Conservation (phyloP, 2,888 invertebrate genomes). For the Oegoconia quadripuncta region DNA sequence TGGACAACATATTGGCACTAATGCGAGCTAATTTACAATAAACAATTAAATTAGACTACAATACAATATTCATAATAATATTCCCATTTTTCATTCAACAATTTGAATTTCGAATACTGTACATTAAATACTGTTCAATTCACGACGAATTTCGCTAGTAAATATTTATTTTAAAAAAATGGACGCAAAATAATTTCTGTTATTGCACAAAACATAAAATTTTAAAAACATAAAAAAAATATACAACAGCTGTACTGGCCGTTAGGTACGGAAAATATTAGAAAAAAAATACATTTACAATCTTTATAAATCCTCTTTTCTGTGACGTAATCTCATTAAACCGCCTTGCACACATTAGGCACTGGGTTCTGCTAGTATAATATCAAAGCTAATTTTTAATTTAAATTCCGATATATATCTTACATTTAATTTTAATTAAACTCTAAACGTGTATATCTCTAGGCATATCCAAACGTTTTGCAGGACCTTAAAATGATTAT, state of each 20-base stretch:
- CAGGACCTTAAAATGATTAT: background rate
- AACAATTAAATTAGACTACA: constrained; percentile 31
- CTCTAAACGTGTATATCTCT: constrained; percentile 2
- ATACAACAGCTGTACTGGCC: constrained; percentile 9
- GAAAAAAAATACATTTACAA: background rate
- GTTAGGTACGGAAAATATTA: background rate
- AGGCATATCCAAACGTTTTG: constrained; percentile 27
- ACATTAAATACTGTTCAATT: constrained; percentile 65
- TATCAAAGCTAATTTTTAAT: constrained; percentile 67
- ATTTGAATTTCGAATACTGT: constrained; percentile 55
- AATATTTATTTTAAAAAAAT: constrained; percentile 47
- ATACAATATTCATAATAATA: constrained; percentile 23
- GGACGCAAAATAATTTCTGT: constrained; percentile 74
- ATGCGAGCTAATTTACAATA: constrained; percentile 45
- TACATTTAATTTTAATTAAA: constrained; percentile 33
- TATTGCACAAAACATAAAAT: constrained; percentile 66
- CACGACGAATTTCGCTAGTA: constrained; percentile 43
- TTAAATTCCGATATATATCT: constrained; percentile 55
- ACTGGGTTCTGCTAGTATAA: constrained; percentile 70
- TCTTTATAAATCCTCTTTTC: background rate
- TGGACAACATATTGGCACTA: constrained; percentile 53
- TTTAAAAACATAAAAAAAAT: constrained; percentile 17
- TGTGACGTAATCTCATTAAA: constrained; percentile 51
- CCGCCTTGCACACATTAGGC: constrained; percentile 60
- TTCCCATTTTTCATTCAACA: background rate